A percentile compares a stretch with the other conserved stretches of the same genome.
phyloP scores from a whole-genome alignment of 1,140 invertebrate species.

The Drosophila simulans region DNA sequence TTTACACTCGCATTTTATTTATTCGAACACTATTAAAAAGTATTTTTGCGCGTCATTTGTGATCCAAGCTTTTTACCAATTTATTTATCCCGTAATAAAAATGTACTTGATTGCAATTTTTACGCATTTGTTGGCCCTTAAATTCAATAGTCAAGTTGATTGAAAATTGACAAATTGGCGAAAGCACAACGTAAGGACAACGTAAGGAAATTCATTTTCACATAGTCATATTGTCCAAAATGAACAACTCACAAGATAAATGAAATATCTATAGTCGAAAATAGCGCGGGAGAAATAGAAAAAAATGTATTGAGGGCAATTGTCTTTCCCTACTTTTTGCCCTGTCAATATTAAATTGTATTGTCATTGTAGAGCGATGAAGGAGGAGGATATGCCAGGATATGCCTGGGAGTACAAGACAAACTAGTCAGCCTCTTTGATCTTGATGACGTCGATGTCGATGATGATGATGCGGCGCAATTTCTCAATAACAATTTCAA shows the following conservation, averaged over 20 bases:
- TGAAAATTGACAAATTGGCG: constrained; percentile 47
- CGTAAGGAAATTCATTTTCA: constrained; percentile 37
- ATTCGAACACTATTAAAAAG: not conserved
- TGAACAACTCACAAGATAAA: constrained; percentile 68
- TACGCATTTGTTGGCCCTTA: constrained; percentile 15
- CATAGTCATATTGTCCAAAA: constrained; percentile 32
- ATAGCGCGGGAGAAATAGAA: constrained; percentile 31
- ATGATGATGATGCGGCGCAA: constrained; percentile 66
- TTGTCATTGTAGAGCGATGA: constrained; percentile 60
- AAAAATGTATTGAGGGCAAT: constrained; percentile 50
- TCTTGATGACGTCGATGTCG: constrained; percentile 57
- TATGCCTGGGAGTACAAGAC: constrained; percentile 3
- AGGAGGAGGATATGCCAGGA: constrained; percentile 16
- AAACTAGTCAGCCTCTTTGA: constrained; percentile 73
- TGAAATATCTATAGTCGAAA: constrained; percentile 45
- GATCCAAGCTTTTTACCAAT: not conserved
- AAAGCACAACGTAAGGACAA: constrained; percentile 20
- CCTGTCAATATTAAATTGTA: constrained; percentile 69
- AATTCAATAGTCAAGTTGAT: constrained; percentile 38
- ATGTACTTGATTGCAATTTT: constrained; percentile 40
- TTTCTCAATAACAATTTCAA: constrained; percentile 71
- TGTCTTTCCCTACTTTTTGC: constrained; percentile 36
- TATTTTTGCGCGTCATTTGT: not conserved
- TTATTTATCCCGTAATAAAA: not conserved
- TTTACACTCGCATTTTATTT: not conserved